Conservation (phyloP, 1,140 invertebrate genomes). For the Drosophila eugracilis region DNA sequence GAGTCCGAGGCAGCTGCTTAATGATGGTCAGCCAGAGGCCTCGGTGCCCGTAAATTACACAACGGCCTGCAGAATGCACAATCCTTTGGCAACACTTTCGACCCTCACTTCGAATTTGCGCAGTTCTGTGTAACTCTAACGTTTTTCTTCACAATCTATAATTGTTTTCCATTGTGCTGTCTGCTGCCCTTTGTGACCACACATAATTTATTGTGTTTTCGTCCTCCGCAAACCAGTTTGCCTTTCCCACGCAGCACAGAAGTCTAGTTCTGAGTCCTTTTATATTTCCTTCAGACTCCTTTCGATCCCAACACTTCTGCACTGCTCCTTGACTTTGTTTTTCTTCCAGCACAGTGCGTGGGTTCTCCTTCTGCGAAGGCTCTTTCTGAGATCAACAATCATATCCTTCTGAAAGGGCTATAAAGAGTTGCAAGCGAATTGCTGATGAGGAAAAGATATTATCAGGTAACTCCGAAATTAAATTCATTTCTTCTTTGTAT, state of each 20-base stretch:
- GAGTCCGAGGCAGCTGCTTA: conserved; percentile 47
- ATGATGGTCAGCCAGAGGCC: conserved; percentile 49
- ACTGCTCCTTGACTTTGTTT: conserved; percentile 6
- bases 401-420: neutral
- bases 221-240: conserved; percentile 42
- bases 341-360: neutral
- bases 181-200: conserved; percentile 42
- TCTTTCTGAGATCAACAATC: neutral
- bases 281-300: neutral
- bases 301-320: conserved; percentile 18
- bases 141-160: conserved; percentile 49
- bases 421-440: too few species aligned
- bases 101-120: conserved; percentile 31
- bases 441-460: too few species aligned
- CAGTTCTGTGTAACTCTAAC: conserved; percentile 33
- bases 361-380: neutral
- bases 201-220: conserved; percentile 69
- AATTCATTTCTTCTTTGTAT: too few species aligned
- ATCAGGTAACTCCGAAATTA: too few species aligned
- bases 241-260: conserved; percentile 65
- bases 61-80: conserved; percentile 52
- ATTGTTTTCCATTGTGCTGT: conserved; percentile 69
- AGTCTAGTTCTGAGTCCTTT: conserved; percentile 18
- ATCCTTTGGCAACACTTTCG: conserved; percentile 65
- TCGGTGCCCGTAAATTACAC: conserved; percentile 64